Evolutionary conservation across 2,113 vertebrate genomes (phyloP), one percentile per base, ranked within the genome.

Genomic region (Perca fluviatilis): DNA sequence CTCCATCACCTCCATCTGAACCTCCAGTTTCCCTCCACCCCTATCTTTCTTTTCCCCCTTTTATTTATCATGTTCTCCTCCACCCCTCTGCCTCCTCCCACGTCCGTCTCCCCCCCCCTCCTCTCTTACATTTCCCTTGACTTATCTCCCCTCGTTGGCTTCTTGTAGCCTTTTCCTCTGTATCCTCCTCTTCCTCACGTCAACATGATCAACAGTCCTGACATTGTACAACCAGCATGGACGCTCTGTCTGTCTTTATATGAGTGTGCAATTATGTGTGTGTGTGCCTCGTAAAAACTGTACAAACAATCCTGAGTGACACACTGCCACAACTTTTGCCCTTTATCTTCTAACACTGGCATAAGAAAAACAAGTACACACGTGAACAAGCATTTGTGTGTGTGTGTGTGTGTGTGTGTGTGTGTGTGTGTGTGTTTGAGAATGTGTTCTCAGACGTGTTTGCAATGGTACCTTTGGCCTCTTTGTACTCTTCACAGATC

Each of bases 401-500:
- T 70, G 27, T 14, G 76, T 67, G 62, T 30, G 23, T 71, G 51
- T 56, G 53, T 53, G 21, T 78, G 43, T 69, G 25, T 73, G 47
- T 70, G 47, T n/a, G 73, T 64, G 56, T 43, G 12, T 50, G 54
- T 43, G 74, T 6, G 33, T 30, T 5, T 58, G 56, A 27, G n/a
- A 6, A 6, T 50, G 64, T 64, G 58, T 47, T 61, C 63, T 61
- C 19, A 15, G 46, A 64, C 47, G 25, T 79, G 65, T 86, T 70
- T 33, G 27, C 49, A 53, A 25, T 33, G 23, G 71, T 93, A 97
- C 97, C 97, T 96, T 95, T 95, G 90, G 92, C 91, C 79, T 94
- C 90, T 89, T 89, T 90, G 54, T 93, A 92, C 85, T 97, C 96
- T 86, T 95, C 90, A 86, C 93, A 85, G 80, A 97, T 95, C 88